phyloP scores from a whole-genome alignment of 2,113 vertebrate genomes.

The Pungitius pungitius region DNA sequence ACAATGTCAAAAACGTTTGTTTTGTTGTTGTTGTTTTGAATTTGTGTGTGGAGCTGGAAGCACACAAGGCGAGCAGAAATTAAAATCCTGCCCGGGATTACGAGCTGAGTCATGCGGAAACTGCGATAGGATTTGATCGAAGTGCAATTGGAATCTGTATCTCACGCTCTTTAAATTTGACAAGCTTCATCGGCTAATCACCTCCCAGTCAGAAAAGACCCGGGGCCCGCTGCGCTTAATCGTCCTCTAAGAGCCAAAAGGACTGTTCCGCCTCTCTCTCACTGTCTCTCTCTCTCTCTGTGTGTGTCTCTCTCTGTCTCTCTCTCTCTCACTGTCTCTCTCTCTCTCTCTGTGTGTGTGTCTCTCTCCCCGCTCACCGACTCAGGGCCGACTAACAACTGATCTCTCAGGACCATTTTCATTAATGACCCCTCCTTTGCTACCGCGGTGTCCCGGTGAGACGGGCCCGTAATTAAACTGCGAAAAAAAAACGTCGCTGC shows the following conservation, averaged over 20 bases:
- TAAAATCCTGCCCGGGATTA: slow-evolving; percentile 56
- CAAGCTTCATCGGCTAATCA: slow-evolving; percentile 32
- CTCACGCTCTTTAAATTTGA: slow-evolving; percentile 47
- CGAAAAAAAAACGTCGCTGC: slow-evolving; percentile 50
- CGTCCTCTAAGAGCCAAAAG: slow-evolving; percentile 31
- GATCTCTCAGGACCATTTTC: slow-evolving; percentile 54
- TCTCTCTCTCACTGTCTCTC: not conserved
- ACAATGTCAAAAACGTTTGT: slow-evolving; percentile 15
- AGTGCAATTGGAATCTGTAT: slow-evolving; percentile 35
- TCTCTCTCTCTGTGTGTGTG: not conserved
- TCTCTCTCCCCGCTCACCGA: not conserved
- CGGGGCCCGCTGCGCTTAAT: slow-evolving; percentile 40
- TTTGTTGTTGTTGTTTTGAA: slow-evolving; percentile 30
- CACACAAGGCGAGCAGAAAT: slow-evolving; percentile 25
- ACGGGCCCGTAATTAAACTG: slow-evolving; percentile 65
- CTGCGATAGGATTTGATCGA: slow-evolving; percentile 44
- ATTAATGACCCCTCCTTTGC: slow-evolving; percentile 62
- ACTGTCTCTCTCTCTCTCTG: not conserved
- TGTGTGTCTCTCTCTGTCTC: not conserved
- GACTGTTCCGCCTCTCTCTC: slow-evolving; percentile 23
- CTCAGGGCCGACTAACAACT: slow-evolving; percentile 42
- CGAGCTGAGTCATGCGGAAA: slow-evolving; percentile 58
- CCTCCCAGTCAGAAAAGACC: slow-evolving; percentile 54
- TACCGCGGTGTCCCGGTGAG: slow-evolving; percentile 46
- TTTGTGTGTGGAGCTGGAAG: slow-evolving; percentile 14